A percentile compares a stretch with the other conserved stretches of the same genome.
Evolutionary conservation across 2,113 vertebrate species (phyloP).

Genomic region (Hipposideros armiger): DNA sequence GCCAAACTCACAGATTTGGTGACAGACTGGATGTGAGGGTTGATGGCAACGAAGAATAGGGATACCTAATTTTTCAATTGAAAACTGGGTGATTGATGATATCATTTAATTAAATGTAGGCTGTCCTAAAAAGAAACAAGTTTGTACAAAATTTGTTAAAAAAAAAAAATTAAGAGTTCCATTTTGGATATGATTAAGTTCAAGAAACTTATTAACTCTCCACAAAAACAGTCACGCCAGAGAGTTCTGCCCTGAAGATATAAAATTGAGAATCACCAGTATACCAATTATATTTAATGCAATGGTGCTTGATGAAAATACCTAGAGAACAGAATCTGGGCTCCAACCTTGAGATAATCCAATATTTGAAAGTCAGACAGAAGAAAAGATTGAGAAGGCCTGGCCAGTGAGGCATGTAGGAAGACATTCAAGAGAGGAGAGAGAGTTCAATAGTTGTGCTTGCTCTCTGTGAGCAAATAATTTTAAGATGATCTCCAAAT

Average conservation of each 20-base stretch:
- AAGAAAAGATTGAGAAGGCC: neutral
- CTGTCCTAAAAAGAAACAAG: neutral
- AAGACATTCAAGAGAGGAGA: neutral
- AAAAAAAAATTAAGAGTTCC: neutral
- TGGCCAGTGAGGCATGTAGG: neutral
- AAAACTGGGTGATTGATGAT: neutral
- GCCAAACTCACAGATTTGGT: neutral
- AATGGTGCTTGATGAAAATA: neutral
- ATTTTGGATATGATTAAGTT: neutral
- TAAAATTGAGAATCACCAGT: neutral
- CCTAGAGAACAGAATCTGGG: neutral
- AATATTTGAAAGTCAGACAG: neutral
- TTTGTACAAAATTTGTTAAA: neutral
- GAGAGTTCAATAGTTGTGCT: neutral
- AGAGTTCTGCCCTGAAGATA: neutral
- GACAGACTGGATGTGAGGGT: neutral
- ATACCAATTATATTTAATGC: neutral
- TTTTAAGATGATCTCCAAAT: neutral
- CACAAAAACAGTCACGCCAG: no score
- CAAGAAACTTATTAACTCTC: neutral
- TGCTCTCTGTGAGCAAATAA: neutral
- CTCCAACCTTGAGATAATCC: neutral
- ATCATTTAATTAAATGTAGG: slow-evolving; percentile 16
- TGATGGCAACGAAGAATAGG: neutral
- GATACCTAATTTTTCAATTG: neutral